Evolutionary conservation across 2,113 vertebrate species (phyloP).

Genomic region (Eubucco bourcierii): DNA sequence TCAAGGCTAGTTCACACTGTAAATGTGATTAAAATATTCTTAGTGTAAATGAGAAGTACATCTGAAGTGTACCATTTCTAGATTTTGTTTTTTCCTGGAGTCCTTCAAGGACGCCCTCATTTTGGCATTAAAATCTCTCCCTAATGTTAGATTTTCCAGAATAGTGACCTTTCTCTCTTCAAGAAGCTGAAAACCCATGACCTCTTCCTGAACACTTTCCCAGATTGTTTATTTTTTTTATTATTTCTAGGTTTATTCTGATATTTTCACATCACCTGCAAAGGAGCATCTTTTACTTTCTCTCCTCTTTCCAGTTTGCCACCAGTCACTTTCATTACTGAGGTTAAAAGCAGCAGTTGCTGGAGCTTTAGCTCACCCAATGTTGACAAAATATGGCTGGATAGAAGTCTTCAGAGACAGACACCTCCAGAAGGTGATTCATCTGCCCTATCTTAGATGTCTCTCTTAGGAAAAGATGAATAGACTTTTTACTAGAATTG

Average conservation of each 20-base stretch:
- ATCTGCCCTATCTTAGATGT: conserved; percentile 44
- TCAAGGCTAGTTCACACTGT: background rate
- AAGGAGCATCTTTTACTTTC: conserved; percentile 10
- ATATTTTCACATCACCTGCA: conserved; percentile 19
- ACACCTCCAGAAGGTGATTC: conserved; percentile 51
- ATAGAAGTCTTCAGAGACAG: conserved; percentile 41
- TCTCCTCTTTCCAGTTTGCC: background rate
- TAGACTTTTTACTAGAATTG: conserved; percentile 56
- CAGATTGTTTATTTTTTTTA: conserved; percentile 4
- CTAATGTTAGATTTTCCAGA: conserved; percentile 23
- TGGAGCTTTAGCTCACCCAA: conserved; percentile 33
- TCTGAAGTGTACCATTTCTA: background rate
- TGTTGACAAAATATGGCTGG: conserved; percentile 40
- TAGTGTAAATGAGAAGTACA: background rate
- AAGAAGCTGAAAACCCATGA: conserved; percentile 9
- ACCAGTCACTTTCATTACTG: conserved; percentile 12
- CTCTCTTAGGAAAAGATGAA: conserved; percentile 58
- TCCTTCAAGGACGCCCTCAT: conserved; percentile 23
- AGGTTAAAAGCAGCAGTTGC: conserved; percentile 25
- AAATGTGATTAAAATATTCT: background rate
- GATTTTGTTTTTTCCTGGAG: background rate
- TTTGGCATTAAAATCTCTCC: conserved; percentile 22
- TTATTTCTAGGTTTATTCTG: conserved; percentile 30
- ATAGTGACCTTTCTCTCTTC: conserved; percentile 9
- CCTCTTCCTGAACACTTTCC: conserved; percentile 31